Base-by-base conservation (phyloP, 2,797 vertebrate genomes). In the Sebastes steindachneri region DNA sequence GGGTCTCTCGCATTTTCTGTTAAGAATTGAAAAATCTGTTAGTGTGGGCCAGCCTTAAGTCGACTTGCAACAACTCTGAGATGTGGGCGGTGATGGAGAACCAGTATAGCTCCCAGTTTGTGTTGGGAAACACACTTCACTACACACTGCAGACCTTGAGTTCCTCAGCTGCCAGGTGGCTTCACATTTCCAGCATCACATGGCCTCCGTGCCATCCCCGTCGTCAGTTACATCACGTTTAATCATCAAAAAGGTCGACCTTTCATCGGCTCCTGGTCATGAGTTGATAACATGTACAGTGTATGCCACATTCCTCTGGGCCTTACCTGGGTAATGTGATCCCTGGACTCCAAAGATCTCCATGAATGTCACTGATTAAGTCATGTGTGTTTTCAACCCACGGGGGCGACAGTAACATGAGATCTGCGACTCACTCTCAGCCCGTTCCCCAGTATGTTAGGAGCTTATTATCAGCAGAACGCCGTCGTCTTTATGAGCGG, bases 291-390 rank as follows among this genome's bases (percentile, higher is more conserved):
- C 80, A 28, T 59, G 79, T 89, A 84, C 88, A 80, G 83, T 83
- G 67, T 63, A 77, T 7, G 59, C 55, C 26, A 64, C 91, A 94
- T 93, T 93, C 92, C 89, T 92, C 1, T 3, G 65, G 62, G 83
- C 85, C 89, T 90, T 89, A 91, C 89, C 88, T 93, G 88, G n/a
- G 90, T 90, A 94, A 94, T 76, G 63, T 67, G 86, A 94, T 92
- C 88, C 81, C 31, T 23, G 57, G 58, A 78, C 83, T 87, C 86
- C 60, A 76, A 64, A 88, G 85, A 85, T 79, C 83, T 85, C 84
- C 75, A 70, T 90, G 84, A 93, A 89, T 89, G 86, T 91, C 87
- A 87, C 90, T 89, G 82, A 93, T 90, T 84, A 87, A 88, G 83
- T 89, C 54, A 53, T 83, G 75, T 90, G 86, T 89, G 79, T 89